Evolutionary conservation across 2,797 vertebrate genomes (phyloP).

Genomic region (Phataginus tetradactyla): DNA sequence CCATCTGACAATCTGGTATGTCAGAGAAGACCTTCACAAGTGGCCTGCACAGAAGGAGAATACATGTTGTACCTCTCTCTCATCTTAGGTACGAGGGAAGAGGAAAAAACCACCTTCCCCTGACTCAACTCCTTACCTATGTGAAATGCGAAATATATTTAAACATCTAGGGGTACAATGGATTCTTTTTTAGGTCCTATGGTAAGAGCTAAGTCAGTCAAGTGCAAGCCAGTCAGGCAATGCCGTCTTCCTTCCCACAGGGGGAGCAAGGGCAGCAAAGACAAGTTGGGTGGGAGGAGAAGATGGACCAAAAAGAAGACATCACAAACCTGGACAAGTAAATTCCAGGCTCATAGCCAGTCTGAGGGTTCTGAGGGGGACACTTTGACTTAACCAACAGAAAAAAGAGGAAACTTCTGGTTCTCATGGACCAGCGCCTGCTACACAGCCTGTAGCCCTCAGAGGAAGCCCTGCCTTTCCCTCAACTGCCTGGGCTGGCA

Average conservation of each 20-base stretch:
- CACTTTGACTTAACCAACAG: neutral
- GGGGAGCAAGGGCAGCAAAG: neutral
- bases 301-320: neutral
- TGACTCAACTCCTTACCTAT: neutral
- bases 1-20: neutral
- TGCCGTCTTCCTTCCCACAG: neutral
- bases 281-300: neutral
- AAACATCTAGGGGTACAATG: neutral
- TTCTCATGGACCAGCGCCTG: neutral
- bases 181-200: neutral
- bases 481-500: neutral
- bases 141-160: conserved; percentile 6
- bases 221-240: neutral
- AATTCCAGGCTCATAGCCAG: neutral
- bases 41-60: neutral
- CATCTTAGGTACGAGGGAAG: neutral
- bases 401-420: neutral
- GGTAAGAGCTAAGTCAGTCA: neutral
- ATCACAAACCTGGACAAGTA: neutral
- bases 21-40: neutral
- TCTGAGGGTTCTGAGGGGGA: neutral
- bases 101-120: neutral
- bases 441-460: neutral
- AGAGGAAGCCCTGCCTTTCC: neutral
- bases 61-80: neutral